Percentiles rank a stretch among this genome's conserved stretches.
phyloP scores from a whole-genome alignment of 1,140 invertebrate species.

The Probaryconus sp. region DNA sequence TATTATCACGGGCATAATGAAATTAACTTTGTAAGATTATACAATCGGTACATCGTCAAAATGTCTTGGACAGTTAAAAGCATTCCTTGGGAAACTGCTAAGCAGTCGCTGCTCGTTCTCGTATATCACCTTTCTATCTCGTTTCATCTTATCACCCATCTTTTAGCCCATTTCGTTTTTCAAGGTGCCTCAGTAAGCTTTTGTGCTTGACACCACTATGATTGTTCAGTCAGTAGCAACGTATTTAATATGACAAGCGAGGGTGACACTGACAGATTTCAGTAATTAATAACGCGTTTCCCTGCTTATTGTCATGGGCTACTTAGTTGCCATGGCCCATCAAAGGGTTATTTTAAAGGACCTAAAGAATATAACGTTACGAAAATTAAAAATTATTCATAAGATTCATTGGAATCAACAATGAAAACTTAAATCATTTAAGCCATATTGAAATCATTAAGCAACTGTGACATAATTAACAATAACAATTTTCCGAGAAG shows the following conservation, averaged over 20 bases:
- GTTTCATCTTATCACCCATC: not conserved
- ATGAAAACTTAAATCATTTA: no score
- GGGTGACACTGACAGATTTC: conserved; percentile 75
- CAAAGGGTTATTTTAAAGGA: no score
- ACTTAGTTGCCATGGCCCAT: conserved; percentile 70
- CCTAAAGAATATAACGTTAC: no score
- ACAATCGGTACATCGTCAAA: no score
- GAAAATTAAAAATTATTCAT: no score
- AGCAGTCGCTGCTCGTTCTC: not conserved
- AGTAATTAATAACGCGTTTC: conserved; percentile 77
- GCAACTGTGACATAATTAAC: no score
- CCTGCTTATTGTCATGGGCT: conserved; percentile 73
- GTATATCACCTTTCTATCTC: conserved; percentile 4
- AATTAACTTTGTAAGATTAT: no score
- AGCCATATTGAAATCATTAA: no score
- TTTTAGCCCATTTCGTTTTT: conserved; percentile 1
- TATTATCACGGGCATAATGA: no score
- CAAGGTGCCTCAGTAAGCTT: not conserved
- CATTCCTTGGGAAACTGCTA: conserved; percentile 35
- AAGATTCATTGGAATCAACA: no score
- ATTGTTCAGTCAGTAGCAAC: conserved; percentile 65
- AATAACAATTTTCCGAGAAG: no score
- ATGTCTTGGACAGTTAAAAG: no score
- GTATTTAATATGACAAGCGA: conserved; percentile 69
- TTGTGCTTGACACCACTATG: conserved; percentile 9